Conservation (phyloP, 2,888 invertebrate species). For the Tachina lurida region DNA sequence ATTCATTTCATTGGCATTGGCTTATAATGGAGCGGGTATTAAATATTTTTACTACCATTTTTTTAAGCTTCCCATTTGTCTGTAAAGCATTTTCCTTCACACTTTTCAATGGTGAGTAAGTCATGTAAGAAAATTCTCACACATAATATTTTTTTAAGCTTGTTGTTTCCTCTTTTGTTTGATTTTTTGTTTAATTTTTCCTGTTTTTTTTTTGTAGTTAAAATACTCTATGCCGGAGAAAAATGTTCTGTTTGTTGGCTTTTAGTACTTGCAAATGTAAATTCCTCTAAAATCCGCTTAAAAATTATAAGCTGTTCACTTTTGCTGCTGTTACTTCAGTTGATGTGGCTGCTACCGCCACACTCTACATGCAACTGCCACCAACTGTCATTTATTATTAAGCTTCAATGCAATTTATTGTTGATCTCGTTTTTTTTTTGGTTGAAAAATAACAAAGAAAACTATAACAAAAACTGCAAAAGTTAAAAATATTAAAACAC, state of each 20-base stretch:
- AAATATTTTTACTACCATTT: slow-evolving; percentile 27
- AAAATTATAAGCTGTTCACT: slow-evolving; percentile 69
- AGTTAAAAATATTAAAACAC: slow-evolving; percentile 10
- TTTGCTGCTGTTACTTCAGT: slow-evolving; percentile 44
- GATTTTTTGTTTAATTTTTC: background rate
- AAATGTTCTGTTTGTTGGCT: slow-evolving; percentile 34
- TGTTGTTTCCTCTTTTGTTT: slow-evolving; percentile 40
- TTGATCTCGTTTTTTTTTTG: slow-evolving; percentile 48
- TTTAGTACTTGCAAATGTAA: slow-evolving; percentile 69
- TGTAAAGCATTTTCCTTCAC: slow-evolving; percentile 9
- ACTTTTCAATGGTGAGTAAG: slow-evolving; percentile 8
- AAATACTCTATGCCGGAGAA: background rate
- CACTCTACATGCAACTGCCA: slow-evolving; percentile 9
- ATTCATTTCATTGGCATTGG: background rate
- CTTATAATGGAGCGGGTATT: slow-evolving; percentile 27
- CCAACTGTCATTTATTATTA: slow-evolving; percentile 52
- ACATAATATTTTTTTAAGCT: slow-evolving; percentile 35
- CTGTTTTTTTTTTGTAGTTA: background rate
- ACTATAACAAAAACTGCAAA: slow-evolving; percentile 5
- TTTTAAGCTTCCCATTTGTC: slow-evolving; percentile 44
- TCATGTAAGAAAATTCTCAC: background rate
- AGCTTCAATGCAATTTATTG: slow-evolving; percentile 57
- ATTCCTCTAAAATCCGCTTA: slow-evolving; percentile 70
- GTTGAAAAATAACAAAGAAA: background rate
- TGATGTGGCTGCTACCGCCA: slow-evolving; percentile 7